These are phyloP conservation scores for Serilophus lunatus DNA, from an alignment of 2,113 vertebrate species.

Conservation along the genomic window DNA sequence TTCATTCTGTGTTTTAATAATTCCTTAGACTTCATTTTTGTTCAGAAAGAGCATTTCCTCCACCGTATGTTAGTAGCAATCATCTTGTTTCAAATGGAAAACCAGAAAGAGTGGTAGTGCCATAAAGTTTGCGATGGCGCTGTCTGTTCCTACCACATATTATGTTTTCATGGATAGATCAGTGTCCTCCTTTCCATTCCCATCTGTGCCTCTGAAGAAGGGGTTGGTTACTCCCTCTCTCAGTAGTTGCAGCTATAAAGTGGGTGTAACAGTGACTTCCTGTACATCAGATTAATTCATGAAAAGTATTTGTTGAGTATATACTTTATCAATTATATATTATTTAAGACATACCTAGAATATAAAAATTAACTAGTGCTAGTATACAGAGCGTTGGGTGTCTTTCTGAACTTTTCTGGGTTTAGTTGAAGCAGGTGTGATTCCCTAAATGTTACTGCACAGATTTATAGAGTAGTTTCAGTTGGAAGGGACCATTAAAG, in stretches of 20 bases:
- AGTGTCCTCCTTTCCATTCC: background rate
- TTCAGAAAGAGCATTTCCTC: background rate
- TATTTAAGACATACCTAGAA: background rate
- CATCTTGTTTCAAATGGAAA: background rate
- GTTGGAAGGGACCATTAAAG: background rate
- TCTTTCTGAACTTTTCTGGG: background rate
- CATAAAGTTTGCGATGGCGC: background rate
- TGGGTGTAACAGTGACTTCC: background rate
- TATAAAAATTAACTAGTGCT: background rate
- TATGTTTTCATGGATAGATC: background rate
- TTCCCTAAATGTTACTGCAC: background rate
- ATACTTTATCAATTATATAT: background rate
- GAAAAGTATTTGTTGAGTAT: background rate
- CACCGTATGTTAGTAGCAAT: background rate
- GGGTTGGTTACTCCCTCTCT: background rate
- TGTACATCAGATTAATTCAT: background rate
- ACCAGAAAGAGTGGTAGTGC: background rate
- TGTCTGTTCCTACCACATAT: background rate
- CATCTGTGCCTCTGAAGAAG: background rate
- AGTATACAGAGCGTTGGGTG: background rate
- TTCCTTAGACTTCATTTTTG: background rate
- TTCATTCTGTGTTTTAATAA: background rate
- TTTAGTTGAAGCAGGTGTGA: background rate
- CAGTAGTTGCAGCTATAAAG: background rate
- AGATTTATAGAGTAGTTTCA: background rate